Evolutionary conservation across 1,140 invertebrate species (phyloP), one percentile per base, ranked within the genome.

Genomic region (Galendromus occidentalis): DNA sequence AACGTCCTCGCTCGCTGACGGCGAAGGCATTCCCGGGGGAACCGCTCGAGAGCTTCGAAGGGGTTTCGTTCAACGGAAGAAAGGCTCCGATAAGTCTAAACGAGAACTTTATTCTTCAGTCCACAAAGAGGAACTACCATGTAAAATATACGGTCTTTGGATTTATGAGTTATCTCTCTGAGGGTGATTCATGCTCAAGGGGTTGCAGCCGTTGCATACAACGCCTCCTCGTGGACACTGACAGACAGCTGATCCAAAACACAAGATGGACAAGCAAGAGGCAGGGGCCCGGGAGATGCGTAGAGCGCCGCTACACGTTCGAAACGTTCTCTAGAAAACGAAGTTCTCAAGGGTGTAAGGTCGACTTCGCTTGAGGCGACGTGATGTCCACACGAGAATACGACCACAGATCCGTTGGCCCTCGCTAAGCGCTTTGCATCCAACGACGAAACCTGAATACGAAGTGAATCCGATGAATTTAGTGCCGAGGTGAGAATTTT

Each of bases 311-410:
- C 33, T 17, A 59, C 51, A 25, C 51, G 51, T 17, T 59, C 51
- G 2, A 59, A 33, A 25, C 33, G 51, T 25, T 59, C 51, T 14
- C 25, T 29, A 20, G 51, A 22, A 25, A 59, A 25, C 20, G 51
- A 59, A 4, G 17, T 22, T 25, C 20, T 25, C 17, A 59, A 25
- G 5, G 51, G 22, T 14, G 25, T 9, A 18, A 59, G 20, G 25
- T 59, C 51, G 14, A 59, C 51, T 4, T 59, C 25, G 12, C 51
- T 22, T 22, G 51, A n/a, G 4, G 51, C 25, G 2, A 33, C 51
- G 33, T 59, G 51, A 59, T 59, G 51, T 14, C 51, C 51, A 9
- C 51, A 59, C 2, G 51, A 59, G 20, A 59, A 59, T 17, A 59
- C 22, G 14, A 59, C 51, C 22, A 33, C 51, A 2, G 51, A 33